phyloP scores from a whole-genome alignment of 2,797 vertebrate genomes.

The Carcharodon carcharias region DNA sequence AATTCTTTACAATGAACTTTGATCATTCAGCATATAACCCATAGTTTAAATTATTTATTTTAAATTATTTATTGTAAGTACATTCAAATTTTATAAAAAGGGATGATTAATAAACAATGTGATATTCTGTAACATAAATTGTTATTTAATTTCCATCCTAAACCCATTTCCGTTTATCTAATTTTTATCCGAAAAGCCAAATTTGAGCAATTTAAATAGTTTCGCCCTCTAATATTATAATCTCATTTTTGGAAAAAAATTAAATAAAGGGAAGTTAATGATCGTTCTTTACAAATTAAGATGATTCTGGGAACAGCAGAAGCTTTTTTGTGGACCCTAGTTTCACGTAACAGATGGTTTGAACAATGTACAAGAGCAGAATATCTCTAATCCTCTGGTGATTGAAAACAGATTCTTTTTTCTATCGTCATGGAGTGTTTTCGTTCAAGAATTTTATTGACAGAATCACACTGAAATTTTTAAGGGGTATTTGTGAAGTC shows the following conservation, averaged over 20 bases:
- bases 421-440: background rate
- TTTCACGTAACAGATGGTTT: background rate
- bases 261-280: background rate
- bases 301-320: background rate
- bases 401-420: background rate
- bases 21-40: background rate
- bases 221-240: background rate
- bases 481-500: background rate
- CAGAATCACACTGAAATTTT: background rate
- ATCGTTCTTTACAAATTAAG: background rate
- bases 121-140: background rate
- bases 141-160: background rate
- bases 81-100: background rate
- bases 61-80: background rate
- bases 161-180: background rate
- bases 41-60: background rate
- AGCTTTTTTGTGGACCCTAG: background rate
- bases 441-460: background rate
- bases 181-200: slow-evolving; percentile 17
- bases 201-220: background rate
- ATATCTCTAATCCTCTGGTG: slow-evolving; percentile 13
- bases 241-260: background rate
- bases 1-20: background rate
- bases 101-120: background rate
- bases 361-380: background rate